phyloP scores from a whole-genome alignment of 2,888 invertebrate species.

The Polyommatus iphigenia region DNA sequence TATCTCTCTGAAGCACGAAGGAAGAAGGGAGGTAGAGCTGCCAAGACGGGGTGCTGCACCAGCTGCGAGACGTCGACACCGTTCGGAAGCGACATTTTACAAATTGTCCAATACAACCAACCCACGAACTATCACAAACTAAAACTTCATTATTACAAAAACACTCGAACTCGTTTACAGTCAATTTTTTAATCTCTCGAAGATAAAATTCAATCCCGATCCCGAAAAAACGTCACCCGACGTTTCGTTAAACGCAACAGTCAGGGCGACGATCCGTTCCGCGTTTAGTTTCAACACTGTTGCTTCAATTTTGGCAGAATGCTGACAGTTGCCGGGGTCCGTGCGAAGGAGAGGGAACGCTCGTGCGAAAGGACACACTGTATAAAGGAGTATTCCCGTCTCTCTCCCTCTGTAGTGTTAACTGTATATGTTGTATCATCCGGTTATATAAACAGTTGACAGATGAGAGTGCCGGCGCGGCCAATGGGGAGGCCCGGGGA shows the following conservation, averaged over 20 bases:
- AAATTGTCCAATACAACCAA: constrained; percentile 43
- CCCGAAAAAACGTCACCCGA: constrained; percentile 32
- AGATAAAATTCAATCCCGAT: neutral
- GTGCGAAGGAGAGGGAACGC: constrained; percentile 55
- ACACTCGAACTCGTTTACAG: constrained; percentile 31
- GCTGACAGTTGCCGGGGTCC: constrained; percentile 62
- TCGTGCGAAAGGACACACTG: constrained; percentile 72
- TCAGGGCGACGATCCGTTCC: constrained; percentile 57
- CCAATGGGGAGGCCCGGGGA: constrained; percentile 57
- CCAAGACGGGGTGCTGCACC: constrained; percentile 92
- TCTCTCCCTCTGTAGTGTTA: constrained; percentile 67
- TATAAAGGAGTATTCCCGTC: constrained; percentile 60
- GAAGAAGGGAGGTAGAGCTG: constrained; percentile 92
- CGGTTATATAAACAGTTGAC: constrained; percentile 79
- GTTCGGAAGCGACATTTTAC: constrained; percentile 89
- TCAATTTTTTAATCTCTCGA: constrained; percentile 34
- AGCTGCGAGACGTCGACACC: constrained; percentile 92
- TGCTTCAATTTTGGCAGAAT: constrained; percentile 66
- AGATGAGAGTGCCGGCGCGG: constrained; percentile 57
- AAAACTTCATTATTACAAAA: constrained; percentile 35
- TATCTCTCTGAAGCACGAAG: constrained; percentile 94
- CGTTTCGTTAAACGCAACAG: constrained; percentile 47
- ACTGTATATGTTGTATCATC: constrained; percentile 80
- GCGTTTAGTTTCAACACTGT: constrained; percentile 68
- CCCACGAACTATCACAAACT: constrained; percentile 35